phyloP scores from a whole-genome alignment of 2,888 invertebrate species.

The Heliconius aoede region DNA sequence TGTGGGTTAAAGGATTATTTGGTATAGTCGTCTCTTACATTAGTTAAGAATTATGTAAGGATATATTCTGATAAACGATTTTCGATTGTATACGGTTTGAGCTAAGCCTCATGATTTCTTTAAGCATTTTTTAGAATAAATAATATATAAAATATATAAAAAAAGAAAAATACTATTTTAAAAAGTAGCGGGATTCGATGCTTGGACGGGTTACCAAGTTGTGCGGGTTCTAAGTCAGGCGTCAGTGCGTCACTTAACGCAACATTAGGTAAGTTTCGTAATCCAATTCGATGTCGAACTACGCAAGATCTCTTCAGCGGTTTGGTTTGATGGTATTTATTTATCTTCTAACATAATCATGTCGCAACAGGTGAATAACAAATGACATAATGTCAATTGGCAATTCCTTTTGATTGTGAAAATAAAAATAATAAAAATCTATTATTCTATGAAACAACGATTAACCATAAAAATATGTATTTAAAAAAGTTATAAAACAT shows the following conservation, averaged over 20 bases:
- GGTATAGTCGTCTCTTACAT: no score
- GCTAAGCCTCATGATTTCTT: neutral
- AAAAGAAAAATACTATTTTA: no score
- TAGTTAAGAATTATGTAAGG: conserved; percentile 39
- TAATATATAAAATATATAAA: no score
- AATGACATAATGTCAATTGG: neutral
- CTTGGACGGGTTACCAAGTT: no score
- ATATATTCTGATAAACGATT: conserved; percentile 27
- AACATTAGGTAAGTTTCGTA: conserved; percentile 31
- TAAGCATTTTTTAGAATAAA: no score
- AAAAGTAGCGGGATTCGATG: no score
- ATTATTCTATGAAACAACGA: neutral
- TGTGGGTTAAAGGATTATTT: no score
- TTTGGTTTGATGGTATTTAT: neutral
- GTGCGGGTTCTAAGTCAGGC: no score
- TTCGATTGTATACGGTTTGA: conserved; percentile 12
- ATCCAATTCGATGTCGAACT: conserved; percentile 20
- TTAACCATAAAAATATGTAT: no score
- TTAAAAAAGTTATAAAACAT: no score
- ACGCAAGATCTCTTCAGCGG: neutral
- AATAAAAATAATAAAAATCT: neutral
- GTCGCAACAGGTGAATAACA: neutral
- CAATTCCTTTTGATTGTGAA: neutral
- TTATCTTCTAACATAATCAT: neutral
- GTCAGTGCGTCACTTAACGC: conserved; percentile 31